Evolutionary conservation across 1,140 invertebrate genomes (phyloP), one percentile per base, ranked within the genome.

Genomic region (Dryas iulia): DNA sequence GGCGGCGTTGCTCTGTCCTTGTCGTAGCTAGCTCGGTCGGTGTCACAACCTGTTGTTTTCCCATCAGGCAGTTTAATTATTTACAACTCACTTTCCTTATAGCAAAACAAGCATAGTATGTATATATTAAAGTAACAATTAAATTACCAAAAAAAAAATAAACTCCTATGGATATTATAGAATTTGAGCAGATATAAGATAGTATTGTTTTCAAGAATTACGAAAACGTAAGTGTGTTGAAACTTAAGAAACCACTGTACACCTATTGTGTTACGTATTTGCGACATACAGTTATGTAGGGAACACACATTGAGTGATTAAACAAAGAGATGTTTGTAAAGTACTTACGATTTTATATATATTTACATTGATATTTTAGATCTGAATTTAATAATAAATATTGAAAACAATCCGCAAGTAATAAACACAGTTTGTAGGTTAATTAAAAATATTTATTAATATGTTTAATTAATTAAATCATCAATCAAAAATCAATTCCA

Each of bases 41-140:
- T 70, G 60, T 70, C 71, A 76, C 81, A 78, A 78, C 81, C 74
- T 86, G 78, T 78, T 75, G 74, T 76, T 87, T 85, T 86, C 87
- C 78, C 83, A 87, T 87, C 81, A 86, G 21, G 12, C 10, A 18
- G 14, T 47, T 47, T 47, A 82, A 84, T 88, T 47, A 47, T 47
- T 47, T 21, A 47, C 14, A 47, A 47, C 39, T 47, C 39, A 47
- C 1, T 47, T 47, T 21, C 39, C 39, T 47, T 21, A 21, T 47
- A 21, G 2, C 12, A 39, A 39, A 39, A 47, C 39, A 47, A 18
- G n/a, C 18, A 47, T 18, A n/a, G n/a, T n/a, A n/a, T n/a, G n/a
- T n/a, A n/a, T n/a, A n/a, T n/a, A n/a, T n/a, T n/a, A n/a, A n/a
- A 39, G 14, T 39, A 7, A 10, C 39, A 47, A 47, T 47, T 7